Percentiles rank a stretch among this genome's conserved stretches.
Conservation (phyloP, 2,113 vertebrate genomes). For the Scomber colias region DNA sequence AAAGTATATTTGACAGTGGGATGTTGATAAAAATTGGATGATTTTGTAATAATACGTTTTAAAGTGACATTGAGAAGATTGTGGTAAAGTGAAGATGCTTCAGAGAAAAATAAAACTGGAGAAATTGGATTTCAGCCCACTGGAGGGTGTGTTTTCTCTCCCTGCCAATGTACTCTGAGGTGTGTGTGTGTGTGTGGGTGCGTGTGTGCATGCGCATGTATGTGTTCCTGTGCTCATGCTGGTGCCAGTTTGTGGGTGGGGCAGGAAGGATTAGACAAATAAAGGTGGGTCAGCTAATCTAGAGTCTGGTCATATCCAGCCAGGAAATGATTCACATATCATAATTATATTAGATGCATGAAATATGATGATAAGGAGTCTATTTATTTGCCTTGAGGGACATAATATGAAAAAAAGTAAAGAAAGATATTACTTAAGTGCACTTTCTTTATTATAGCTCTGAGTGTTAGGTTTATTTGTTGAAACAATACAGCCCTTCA, state of each 20-base stretch:
- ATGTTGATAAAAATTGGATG: background rate
- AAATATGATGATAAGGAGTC: background rate
- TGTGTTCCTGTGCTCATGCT: constrained; percentile 8
- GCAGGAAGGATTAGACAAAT: constrained; percentile 61
- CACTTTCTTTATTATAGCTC: background rate
- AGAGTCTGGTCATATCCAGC: constrained; percentile 46
- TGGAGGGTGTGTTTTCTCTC: constrained; percentile 66
- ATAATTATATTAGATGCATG: background rate
- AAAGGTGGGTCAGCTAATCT: constrained; percentile 63
- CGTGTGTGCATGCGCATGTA: background rate
- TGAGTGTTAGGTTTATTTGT: background rate
- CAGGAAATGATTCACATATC: constrained; percentile 71
- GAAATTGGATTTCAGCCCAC: constrained; percentile 33
- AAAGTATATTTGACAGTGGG: too few relatives aligned
- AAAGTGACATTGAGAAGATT: background rate
- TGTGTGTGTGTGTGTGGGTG: background rate
- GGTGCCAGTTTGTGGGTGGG: constrained; percentile 53
- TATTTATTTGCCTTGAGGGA: background rate
- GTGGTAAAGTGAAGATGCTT: constrained; percentile 13
- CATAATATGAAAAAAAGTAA: background rate
- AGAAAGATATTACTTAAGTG: background rate
- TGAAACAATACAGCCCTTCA: background rate
- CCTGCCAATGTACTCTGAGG: constrained; percentile 38
- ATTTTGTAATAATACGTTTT: background rate
- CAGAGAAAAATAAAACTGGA: background rate